Evolutionary conservation across 2,113 vertebrate species (phyloP).

Genomic region (Rhinoderma darwinii): DNA sequence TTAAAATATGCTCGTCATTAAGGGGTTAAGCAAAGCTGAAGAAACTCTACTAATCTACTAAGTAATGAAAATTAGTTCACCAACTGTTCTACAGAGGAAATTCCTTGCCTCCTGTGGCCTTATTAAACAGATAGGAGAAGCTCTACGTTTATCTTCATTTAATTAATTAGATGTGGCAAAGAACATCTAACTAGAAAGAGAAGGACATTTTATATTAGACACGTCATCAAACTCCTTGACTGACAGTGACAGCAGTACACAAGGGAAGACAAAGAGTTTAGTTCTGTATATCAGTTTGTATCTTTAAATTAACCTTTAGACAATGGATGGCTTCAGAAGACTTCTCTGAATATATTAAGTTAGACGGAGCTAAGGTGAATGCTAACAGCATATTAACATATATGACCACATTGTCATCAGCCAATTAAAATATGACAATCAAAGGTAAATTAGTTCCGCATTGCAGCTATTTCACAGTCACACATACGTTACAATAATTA

Average conservation of each 20-base stretch:
- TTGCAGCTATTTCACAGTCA: neutral
- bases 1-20: no score
- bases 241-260: constrained; percentile 40
- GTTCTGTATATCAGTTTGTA: constrained; percentile 13
- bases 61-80: constrained; percentile 45
- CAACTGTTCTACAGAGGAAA: constrained; percentile 18
- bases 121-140: constrained; percentile 40
- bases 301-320: constrained; percentile 47
- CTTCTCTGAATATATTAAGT: constrained; percentile 24
- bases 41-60: constrained; percentile 25
- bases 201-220: constrained; percentile 35
- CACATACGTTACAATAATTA: neutral
- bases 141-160: constrained; percentile 42
- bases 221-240: constrained; percentile 26
- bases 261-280: constrained; percentile 16
- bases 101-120: constrained; percentile 38
- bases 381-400: constrained; percentile 15
- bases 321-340: neutral
- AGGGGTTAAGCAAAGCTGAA: neutral
- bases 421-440: constrained; percentile 29
- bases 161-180: constrained; percentile 49
- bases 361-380: constrained; percentile 8
- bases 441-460: neutral
- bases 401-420: constrained; percentile 12
- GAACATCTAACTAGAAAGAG: constrained; percentile 26